Base-by-base conservation (phyloP, 2,797 vertebrate genomes). In the Malurus leucopterus region DNA sequence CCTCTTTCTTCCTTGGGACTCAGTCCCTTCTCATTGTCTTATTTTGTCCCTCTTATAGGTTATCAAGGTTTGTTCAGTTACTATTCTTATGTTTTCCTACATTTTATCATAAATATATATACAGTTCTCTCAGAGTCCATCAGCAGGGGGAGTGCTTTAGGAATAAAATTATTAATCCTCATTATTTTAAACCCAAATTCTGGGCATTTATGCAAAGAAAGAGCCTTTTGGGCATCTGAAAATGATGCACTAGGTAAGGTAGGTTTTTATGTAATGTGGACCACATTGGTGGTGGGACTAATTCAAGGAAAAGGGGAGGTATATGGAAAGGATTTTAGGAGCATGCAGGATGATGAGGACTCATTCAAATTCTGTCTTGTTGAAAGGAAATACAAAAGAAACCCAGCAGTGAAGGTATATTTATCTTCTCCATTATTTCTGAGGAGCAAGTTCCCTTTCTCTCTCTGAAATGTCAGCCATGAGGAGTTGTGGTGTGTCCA, bases 61-160 rank as follows among this genome's bases (percentile, higher is more conserved):
- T 69, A 61, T 36, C 34, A 50, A 67, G 26, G 11, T 67, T 83
- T 65, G 8, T 43, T 81, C 59, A 36, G 41, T 57, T 41, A 55
- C 13, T 7, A 8, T 44, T 71, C 23, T 59, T 72, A 67, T 1
- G 5, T 54, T 80, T 93, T 51, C 38, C 36, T 71, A 22, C 6
- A n/a, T 90, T 89, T 89, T 83, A 24, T 53, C 13, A 8, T 73
- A 41, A 81, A 78, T 34, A 43, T 21, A 30, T 62, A 65, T 55
- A 59, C 24, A 27, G 23, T 79, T 85, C 13, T 86, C 21, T 73
- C 46, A 20, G 43, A 64, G 53, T 78, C 76, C 75, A 93, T 93
- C 87, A 93, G 79, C 70, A 93, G 92, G 49, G 89, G 90, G 85
- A 92, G 92, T 88, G 30, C 85, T 94, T 93, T 92, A 86, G 49